A percentile compares a stretch with the other conserved stretches of the same genome.
Evolutionary conservation across 2,888 invertebrate genomes (phyloP).

Genomic region (Brassicogethes aeneus): DNA sequence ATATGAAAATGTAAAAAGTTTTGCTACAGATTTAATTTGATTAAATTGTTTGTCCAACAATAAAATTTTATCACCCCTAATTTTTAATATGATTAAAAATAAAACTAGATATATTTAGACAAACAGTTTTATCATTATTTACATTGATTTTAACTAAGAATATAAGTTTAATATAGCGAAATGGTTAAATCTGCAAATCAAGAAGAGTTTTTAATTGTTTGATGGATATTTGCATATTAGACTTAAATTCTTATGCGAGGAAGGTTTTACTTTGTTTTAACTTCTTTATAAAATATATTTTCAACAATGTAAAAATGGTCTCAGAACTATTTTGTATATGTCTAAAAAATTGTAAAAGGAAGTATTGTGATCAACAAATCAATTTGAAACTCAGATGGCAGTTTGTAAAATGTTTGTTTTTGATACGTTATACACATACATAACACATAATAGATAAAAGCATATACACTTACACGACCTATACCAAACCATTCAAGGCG

Average conservation of each 20-base stretch:
- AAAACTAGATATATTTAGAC: constrained; percentile 3
- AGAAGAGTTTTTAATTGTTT: not conserved
- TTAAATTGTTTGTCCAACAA: constrained; percentile 12
- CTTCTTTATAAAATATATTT: constrained; percentile 22
- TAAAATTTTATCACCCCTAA: constrained; percentile 2
- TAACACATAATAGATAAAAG: constrained; percentile 29
- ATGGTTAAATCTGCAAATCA: not conserved
- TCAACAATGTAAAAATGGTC: constrained; percentile 10
- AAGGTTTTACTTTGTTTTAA: not conserved
- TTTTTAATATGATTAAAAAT: constrained; percentile 1
- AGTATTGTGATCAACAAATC: constrained; percentile 3
- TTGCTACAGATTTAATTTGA: constrained; percentile 25
- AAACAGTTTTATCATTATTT: constrained; percentile 5
- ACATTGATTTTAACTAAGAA: constrained; percentile 4
- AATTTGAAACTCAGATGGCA: constrained; percentile 12
- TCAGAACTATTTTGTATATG: constrained; percentile 8
- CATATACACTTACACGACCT: constrained; percentile 33
- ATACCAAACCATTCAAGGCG: constrained; percentile 27
- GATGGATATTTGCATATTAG: not conserved
- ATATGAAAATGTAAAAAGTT: constrained; percentile 36
- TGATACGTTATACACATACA: constrained; percentile 33
- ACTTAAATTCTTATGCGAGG: constrained; percentile 2
- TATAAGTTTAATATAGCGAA: constrained; percentile 1
- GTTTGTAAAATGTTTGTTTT: constrained; percentile 13
- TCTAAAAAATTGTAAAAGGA: constrained; percentile 8